Conservation (phyloP, 2,113 vertebrate genomes). For the Dicrurus megarhynchus region DNA sequence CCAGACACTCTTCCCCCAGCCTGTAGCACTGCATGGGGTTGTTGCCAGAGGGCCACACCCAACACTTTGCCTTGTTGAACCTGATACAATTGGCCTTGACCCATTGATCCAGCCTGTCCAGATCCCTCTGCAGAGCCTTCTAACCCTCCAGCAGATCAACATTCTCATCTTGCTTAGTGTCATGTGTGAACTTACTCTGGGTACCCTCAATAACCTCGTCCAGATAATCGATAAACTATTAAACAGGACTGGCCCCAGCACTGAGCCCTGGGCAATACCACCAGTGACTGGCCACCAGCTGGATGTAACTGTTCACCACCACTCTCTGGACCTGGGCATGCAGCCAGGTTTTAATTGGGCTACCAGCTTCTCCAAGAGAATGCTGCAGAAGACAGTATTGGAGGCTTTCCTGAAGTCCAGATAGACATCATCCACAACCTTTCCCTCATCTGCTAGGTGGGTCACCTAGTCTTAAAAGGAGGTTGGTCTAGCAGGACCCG, state of each 20-base stretch:
- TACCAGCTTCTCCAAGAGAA: background rate
- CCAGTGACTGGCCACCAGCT: too few relatives aligned
- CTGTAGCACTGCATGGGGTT: background rate
- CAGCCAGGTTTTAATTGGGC: background rate
- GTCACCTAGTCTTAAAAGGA: background rate
- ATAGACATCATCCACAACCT: background rate
- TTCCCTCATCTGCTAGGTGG: background rate
- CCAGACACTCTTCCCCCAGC: background rate
- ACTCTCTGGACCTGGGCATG: background rate
- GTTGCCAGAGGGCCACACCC: background rate
- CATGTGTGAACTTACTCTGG: background rate
- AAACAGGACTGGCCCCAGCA: background rate
- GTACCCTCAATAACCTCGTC: background rate
- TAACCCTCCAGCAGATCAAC: background rate
- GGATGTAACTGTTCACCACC: background rate
- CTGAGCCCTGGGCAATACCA: background rate
- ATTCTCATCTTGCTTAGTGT: background rate
- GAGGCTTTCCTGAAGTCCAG: background rate
- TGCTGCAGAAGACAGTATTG: background rate
- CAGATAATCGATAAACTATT: accelerated
- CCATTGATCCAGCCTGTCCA: background rate
- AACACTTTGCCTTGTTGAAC: background rate
- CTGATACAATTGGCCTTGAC: background rate
- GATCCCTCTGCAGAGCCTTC: background rate
- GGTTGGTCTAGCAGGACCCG: background rate